Conservation (phyloP, 2,888 invertebrate species). For the Drosophila aldrichi region DNA sequence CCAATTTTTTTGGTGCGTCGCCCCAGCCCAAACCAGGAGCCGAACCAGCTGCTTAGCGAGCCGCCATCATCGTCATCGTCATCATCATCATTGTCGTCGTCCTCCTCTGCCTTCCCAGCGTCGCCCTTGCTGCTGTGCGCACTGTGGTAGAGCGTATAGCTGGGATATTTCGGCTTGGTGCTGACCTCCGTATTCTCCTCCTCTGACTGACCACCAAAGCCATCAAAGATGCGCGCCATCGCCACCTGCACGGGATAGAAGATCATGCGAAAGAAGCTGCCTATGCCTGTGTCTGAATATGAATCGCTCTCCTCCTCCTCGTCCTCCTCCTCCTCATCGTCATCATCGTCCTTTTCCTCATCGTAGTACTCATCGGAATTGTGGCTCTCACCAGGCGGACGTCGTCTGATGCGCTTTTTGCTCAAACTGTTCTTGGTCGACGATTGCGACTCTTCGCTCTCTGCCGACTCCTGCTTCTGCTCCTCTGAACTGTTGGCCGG, state of each 20-base stretch:
- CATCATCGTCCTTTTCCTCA: slow-evolving; percentile 49
- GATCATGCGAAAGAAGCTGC: slow-evolving; percentile 81
- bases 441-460: slow-evolving; percentile 6
- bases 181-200: slow-evolving; percentile 33
- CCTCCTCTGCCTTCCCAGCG: slow-evolving; percentile 31
- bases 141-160: slow-evolving; percentile 80
- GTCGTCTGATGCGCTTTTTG: slow-evolving; percentile 72
- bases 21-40: slow-evolving; percentile 80
- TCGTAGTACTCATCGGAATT: slow-evolving; percentile 60
- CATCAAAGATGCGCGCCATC: slow-evolving; percentile 78
- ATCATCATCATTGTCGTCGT: slow-evolving; percentile 18
- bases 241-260: slow-evolving; percentile 83
- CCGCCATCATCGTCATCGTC: slow-evolving; percentile 54
- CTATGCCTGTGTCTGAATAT: slow-evolving; percentile 50
- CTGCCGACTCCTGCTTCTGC: neutral
- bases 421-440: slow-evolving; percentile 52
- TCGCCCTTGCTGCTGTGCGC: slow-evolving; percentile 60
- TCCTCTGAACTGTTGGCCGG: slow-evolving; percentile 1
- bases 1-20: slow-evolving; percentile 74
- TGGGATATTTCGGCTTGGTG: slow-evolving; percentile 70
- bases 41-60: slow-evolving; percentile 76
- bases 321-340: slow-evolving; percentile 59
- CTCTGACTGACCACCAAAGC: slow-evolving; percentile 46
- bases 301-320: slow-evolving; percentile 42
- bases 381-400: slow-evolving; percentile 43